These are phyloP conservation scores for Cryptotermes secundus DNA, from an alignment of 1,140 invertebrate genomes.

Conservation along the genomic window DNA sequence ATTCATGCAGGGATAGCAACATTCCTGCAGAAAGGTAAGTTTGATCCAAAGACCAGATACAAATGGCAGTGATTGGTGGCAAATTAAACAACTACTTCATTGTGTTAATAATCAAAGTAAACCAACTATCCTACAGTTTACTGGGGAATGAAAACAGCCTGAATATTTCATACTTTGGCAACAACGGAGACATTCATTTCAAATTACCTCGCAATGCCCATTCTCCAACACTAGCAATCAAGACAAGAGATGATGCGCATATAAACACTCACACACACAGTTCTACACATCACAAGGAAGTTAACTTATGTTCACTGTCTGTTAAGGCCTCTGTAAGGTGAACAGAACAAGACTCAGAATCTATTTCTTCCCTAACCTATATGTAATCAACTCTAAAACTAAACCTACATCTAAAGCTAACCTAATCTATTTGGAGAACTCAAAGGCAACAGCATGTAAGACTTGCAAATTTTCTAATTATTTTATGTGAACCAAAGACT, in stretches of 20 bases:
- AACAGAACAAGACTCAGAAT: conserved; percentile 8
- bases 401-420: neutral
- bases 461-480: neutral
- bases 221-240: neutral
- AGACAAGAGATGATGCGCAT: conserved; percentile 1
- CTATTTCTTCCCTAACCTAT: neutral
- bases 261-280: neutral
- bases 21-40: conserved; percentile 19
- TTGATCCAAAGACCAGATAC: conserved; percentile 28
- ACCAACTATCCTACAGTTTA: neutral
- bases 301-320: neutral
- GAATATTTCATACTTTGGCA: conserved; percentile 30
- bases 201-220: neutral
- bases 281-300: neutral
- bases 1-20: conserved; percentile 1
- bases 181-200: conserved; percentile 22
- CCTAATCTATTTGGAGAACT: conserved; percentile 5
- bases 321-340: conserved; percentile 28
- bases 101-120: neutral
- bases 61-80: conserved; percentile 32
- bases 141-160: conserved; percentile 24
- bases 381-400: neutral
- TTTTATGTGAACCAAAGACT: neutral
- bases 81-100: conserved; percentile 28
- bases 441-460: conserved; percentile 4